Percentiles rank a stretch among this genome's conserved stretches.
phyloP scores from a whole-genome alignment of 1,140 invertebrate genomes.

The Nilaparvata lugens region DNA sequence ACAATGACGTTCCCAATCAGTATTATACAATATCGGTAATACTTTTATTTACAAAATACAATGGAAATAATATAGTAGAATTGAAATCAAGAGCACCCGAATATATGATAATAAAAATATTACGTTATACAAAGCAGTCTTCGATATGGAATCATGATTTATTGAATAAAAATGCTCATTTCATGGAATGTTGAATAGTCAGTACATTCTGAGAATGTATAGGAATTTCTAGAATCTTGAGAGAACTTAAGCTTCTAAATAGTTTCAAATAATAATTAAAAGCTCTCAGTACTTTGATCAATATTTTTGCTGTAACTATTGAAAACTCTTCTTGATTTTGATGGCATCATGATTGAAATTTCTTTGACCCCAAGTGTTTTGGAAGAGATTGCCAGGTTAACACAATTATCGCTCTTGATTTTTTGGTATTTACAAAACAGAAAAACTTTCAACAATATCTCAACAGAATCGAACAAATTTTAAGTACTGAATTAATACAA shows the following conservation, averaged over 20 bases:
- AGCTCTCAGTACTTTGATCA: background rate
- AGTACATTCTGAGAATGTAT: background rate
- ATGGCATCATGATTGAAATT: too few species aligned
- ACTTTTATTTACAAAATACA: background rate
- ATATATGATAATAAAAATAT: constrained; percentile 6
- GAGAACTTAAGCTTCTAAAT: too few species aligned
- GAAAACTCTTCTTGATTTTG: too few species aligned
- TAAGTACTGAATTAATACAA: constrained; percentile 9
- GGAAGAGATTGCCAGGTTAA: too few species aligned
- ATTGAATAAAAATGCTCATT: background rate
- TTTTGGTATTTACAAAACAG: background rate
- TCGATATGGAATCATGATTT: constrained; percentile 9
- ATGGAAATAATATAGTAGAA: constrained; percentile 1
- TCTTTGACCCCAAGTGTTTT: too few species aligned
- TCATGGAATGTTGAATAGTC: constrained; percentile 4
- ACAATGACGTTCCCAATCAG: constrained; percentile 6
- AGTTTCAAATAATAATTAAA: too few species aligned
- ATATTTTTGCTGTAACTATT: too few species aligned
- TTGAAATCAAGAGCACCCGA: constrained; percentile 10
- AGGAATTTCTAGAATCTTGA: too few species aligned
- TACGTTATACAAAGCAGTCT: constrained; percentile 14
- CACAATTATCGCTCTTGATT: background rate
- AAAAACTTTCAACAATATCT: constrained; percentile 1
- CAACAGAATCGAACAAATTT: constrained; percentile 11
- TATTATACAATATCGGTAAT: constrained; percentile 9